Conservation (phyloP, 2,888 invertebrate species). For the Oxytorus armatus region DNA sequence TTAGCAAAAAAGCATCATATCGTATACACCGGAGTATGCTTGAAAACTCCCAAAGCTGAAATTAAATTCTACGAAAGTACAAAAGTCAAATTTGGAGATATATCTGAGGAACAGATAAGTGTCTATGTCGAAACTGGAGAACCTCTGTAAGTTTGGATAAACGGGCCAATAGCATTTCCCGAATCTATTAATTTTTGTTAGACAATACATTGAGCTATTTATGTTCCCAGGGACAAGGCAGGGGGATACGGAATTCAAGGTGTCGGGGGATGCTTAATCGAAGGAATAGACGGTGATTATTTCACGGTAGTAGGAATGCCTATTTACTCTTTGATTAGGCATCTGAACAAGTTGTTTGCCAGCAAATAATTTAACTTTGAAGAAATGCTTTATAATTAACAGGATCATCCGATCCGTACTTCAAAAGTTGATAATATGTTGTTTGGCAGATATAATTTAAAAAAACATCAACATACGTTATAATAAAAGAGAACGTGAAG, state of each 20-base stretch:
- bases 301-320: slow-evolving; percentile 96
- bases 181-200: not conserved
- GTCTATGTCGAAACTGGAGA: slow-evolving; percentile 95
- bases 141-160: slow-evolving; percentile 88
- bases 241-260: slow-evolving; percentile 97
- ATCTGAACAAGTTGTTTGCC: slow-evolving; percentile 77
- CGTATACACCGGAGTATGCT: slow-evolving; percentile 94
- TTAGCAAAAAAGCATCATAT: slow-evolving; percentile 92
- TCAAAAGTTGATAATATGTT: not conserved
- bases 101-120: slow-evolving; percentile 90
- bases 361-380: slow-evolving; percentile 1
- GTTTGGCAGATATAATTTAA: not conserved
- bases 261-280: slow-evolving; percentile 92
- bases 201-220: not conserved
- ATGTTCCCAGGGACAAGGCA: slow-evolving; percentile 90
- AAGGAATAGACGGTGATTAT: slow-evolving; percentile 93
- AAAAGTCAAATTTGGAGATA: slow-evolving; percentile 91
- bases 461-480: not conserved
- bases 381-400: no score
- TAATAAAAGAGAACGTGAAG: no score
- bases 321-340: slow-evolving; percentile 85
- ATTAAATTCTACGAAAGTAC: slow-evolving; percentile 93
- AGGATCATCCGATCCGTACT: not conserved
- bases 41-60: slow-evolving; percentile 87
- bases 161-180: no score